Percentiles rank a stretch among this genome's conserved stretches.
Evolutionary conservation across 2,888 invertebrate genomes (phyloP).

Genomic region (Sinhomidia bicolor): DNA sequence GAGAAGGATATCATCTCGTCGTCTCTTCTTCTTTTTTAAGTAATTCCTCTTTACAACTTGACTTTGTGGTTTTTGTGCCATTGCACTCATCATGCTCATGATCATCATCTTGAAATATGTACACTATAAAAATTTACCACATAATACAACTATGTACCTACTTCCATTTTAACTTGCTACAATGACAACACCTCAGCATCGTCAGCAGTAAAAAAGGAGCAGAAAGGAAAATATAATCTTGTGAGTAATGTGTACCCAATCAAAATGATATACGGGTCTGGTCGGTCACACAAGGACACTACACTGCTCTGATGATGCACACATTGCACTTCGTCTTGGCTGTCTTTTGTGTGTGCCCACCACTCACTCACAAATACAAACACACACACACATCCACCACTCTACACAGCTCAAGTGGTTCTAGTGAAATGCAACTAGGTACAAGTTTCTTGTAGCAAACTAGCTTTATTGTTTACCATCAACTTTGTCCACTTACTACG

Average conservation of each 20-base stretch:
- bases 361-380: no score
- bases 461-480: constrained; percentile 44
- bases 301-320: neutral
- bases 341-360: constrained; percentile 33
- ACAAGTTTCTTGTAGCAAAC: constrained; percentile 40
- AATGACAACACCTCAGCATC: constrained; percentile 31
- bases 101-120: no score
- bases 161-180: neutral
- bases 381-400: no score
- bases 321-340: neutral
- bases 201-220: neutral
- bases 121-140: no score
- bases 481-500: constrained; percentile 55
- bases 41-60: neutral
- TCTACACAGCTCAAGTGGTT: neutral
- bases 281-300: constrained; percentile 41
- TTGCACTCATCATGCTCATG: constrained; percentile 9
- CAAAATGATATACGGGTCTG: constrained; percentile 68
- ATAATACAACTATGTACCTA: neutral
- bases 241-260: constrained; percentile 58
- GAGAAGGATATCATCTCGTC: constrained; percentile 27
- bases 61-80: constrained; percentile 15
- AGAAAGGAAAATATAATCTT: constrained; percentile 44
- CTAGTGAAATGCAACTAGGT: neutral
- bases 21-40: neutral